These are phyloP conservation scores for Ceratotherium simum DNA, from an alignment of 2,113 vertebrate species.

Conservation along the genomic window DNA sequence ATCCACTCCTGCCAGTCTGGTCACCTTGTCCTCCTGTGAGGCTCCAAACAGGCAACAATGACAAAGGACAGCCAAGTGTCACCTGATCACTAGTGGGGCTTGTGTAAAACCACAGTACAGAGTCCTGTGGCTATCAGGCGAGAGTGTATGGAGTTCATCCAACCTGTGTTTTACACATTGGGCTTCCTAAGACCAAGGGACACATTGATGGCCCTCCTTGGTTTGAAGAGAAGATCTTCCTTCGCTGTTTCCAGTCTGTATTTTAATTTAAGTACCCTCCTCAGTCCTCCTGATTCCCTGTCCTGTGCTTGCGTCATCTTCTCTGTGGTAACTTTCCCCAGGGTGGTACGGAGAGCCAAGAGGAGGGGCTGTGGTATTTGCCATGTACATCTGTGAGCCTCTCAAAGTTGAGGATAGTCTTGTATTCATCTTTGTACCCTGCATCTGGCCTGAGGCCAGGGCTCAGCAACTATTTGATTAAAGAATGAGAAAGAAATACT, in stretches of 20 bases:
- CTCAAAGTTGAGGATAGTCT: not conserved
- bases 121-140: not conserved
- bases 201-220: not conserved
- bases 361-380: not conserved
- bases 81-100: not conserved
- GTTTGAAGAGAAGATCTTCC: not conserved
- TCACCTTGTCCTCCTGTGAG: not conserved
- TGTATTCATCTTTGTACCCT: not conserved
- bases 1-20: not conserved
- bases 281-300: not conserved
- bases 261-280: not conserved
- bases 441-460: not conserved
- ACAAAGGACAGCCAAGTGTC: not conserved
- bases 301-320: accelerated
- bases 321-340: not conserved
- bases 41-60: not conserved
- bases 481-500: not conserved
- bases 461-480: not conserved
- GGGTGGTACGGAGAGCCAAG: not conserved
- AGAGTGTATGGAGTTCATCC: not conserved
- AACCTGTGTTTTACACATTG: not conserved
- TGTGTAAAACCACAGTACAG: not conserved
- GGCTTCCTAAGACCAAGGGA: not conserved
- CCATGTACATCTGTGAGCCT: not conserved
- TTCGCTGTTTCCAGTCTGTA: not conserved